Conservation (phyloP, 2,797 vertebrate genomes). For the Enteromius trimaculatus region DNA sequence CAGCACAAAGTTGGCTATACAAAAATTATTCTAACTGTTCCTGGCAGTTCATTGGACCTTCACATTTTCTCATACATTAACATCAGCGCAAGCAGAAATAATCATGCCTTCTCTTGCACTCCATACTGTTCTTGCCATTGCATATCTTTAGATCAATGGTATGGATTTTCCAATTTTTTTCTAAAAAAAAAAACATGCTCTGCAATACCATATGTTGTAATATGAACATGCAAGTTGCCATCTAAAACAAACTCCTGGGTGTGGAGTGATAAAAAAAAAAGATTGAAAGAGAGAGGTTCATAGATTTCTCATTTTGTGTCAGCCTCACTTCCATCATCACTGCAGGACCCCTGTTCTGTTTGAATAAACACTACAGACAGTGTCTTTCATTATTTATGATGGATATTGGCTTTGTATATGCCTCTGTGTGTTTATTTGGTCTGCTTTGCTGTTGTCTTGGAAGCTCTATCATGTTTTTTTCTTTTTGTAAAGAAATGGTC, state of each 20-base stretch:
- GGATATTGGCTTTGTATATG: constrained; percentile 34
- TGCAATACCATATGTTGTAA: constrained; percentile 54
- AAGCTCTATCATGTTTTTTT: constrained; percentile 6
- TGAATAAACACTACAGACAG: constrained; percentile 18
- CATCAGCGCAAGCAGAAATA: constrained; percentile 49
- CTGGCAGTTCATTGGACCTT: constrained; percentile 43
- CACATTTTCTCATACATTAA: constrained; percentile 45
- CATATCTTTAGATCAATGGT: constrained; percentile 59
- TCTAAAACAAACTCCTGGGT: constrained; percentile 52
- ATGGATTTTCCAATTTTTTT: constrained; percentile 44
- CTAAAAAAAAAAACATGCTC: constrained; percentile 62
- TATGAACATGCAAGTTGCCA: constrained; percentile 48
- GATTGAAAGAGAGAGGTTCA: background rate
- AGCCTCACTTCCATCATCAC: background rate
- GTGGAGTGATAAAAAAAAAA: background rate
- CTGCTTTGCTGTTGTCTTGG: constrained; percentile 26
- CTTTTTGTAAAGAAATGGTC: constrained; percentile 25
- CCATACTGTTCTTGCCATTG: constrained; percentile 26
- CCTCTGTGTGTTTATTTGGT: constrained; percentile 33
- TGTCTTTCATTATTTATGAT: constrained; percentile 39
- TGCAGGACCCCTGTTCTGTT: constrained; percentile 24
- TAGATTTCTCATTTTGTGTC: constrained; percentile 40
- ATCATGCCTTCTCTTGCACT: constrained; percentile 27
- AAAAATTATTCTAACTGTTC: constrained; percentile 44
- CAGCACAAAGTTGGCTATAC: background rate